Evolutionary conservation across 2,113 vertebrate genomes (phyloP), one percentile per base, ranked within the genome.

Genomic region (Lophius piscatorius): DNA sequence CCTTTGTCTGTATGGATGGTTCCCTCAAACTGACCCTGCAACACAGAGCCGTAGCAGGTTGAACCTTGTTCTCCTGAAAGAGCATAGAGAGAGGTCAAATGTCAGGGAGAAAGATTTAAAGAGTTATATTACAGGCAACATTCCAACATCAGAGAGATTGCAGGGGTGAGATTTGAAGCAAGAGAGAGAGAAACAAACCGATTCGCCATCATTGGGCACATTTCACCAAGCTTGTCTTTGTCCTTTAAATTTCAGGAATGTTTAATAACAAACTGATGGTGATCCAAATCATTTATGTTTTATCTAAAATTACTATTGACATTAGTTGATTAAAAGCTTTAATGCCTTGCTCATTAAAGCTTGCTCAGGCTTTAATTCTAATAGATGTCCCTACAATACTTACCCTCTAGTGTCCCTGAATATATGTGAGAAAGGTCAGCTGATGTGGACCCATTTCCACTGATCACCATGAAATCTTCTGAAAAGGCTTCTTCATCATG

Each of bases 11-110:
- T 92, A 13, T 76, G 60, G 58, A 94, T 90, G 54, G 83, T 88
- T 22, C 93, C 94, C 67, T 94, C 92, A 76, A 95, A 94, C 57
- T 83, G 90, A 20, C 94, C 92, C 40, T 85, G 35, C 4, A 92
- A 66, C 31, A 94, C 74, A 6, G 92, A 91, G 1, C 94, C 92
- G 0, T 93, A 87, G 71, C 94, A 94, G n/a, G 78, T 82, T 0
- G 91, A 93, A 14, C 57, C 77, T 0, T 28, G 42, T 34, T 94
- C 92, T 58, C 83, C 94, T 94, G 81, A 26, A 59, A 51, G 24
- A 55, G 5, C 12, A n/a, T 17, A 9, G 29, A 45, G 14, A 52
- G 22, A n/a, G 38, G 41, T 5, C 3, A 78, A 13, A 39, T 10
- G 35, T 49, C 7, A 63, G 17, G 22, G 33, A 26, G 7, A 44